Evolutionary conservation across 2,113 vertebrate species (phyloP).

Genomic region (Monopterus albus): DNA sequence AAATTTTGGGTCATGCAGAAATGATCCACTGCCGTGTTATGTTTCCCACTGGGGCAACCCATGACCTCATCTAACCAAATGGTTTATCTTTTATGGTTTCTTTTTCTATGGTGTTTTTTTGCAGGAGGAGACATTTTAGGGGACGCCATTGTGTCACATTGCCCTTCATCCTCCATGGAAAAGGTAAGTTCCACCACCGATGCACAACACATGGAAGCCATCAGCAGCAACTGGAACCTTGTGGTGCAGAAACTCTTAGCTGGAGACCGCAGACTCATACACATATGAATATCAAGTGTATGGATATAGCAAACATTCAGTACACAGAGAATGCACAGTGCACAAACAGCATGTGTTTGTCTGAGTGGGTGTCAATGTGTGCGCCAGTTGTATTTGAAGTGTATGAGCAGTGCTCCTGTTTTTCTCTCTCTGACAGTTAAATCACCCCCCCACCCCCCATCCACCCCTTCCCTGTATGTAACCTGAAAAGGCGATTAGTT

Average conservation of each 20-base stretch:
- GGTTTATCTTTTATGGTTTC: slow-evolving; percentile 66
- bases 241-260: slow-evolving; percentile 51
- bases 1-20: slow-evolving; percentile 21
- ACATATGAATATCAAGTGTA: slow-evolving; percentile 41
- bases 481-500: slow-evolving; percentile 75
- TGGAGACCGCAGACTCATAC: slow-evolving; percentile 50
- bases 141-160: slow-evolving; percentile 64
- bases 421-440: slow-evolving; percentile 66
- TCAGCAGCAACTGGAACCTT: slow-evolving; percentile 61
- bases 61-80: slow-evolving; percentile 62
- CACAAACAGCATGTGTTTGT: slow-evolving; percentile 37
- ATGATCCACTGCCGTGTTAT: too few relatives aligned
- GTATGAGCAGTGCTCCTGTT: slow-evolving; percentile 49
- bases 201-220: slow-evolving; percentile 73
- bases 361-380: slow-evolving; percentile 38
- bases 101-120: slow-evolving; percentile 60
- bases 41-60: slow-evolving; percentile 51
- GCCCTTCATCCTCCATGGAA: slow-evolving; percentile 58
- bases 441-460: slow-evolving; percentile 47
- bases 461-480: slow-evolving; percentile 43
- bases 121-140: slow-evolving; percentile 55
- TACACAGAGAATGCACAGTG: slow-evolving; percentile 4
- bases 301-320: slow-evolving; percentile 19
- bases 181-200: slow-evolving; percentile 61
- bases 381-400: slow-evolving; percentile 47